Base-by-base conservation (phyloP, 2,797 vertebrate genomes). In the Neostethus bicornis region DNA sequence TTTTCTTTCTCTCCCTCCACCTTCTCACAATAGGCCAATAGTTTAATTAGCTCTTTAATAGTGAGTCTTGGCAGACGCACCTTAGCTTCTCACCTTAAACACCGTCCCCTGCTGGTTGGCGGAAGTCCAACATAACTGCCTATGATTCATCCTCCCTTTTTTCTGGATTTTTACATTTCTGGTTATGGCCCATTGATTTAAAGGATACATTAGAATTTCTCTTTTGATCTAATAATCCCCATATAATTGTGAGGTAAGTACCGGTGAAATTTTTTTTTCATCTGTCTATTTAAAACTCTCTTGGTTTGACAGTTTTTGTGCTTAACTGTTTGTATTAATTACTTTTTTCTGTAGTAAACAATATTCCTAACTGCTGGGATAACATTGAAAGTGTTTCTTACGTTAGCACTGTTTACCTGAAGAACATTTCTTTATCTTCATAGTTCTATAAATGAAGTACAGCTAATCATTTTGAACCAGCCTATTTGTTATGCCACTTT, bases 21-120 rank as follows among this genome's bases (percentile, higher is more conserved):
- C 55, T n/a, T n/a, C 48, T 76, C 75, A 77, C 69, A 79, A 78
- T 73, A 56, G 77, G 72, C 74, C 81, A 74, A 74, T 77, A 62
- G 75, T 87, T 86, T 90, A 89, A 91, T 90, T 86, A 89, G 79
- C 69, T 77, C 83, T 73, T 60, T 62, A 83, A 71, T 83, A 73
- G 66, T 12, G 21, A 70, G 21, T 38, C 47, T 70, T 77, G 73
- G 60, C 74, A 80, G 76, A 67, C 23, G 59, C 83, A 71, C 61
- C 4, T 42, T 51, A 46, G 66, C 61, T 53, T 68, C 64, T 69
- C 67, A 73, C 80, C 77, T 80, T 74, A 85, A 73, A 86, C 73
- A 78, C 79, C 61, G 78, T 72, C 86, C 82, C 86, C 83, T 80
- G 63, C 75, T 75, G 84, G 41, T 39, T 77, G 78, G 66, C 66